phyloP scores from a whole-genome alignment of 2,888 invertebrate genomes.

The Drosophila mettleri region DNA sequence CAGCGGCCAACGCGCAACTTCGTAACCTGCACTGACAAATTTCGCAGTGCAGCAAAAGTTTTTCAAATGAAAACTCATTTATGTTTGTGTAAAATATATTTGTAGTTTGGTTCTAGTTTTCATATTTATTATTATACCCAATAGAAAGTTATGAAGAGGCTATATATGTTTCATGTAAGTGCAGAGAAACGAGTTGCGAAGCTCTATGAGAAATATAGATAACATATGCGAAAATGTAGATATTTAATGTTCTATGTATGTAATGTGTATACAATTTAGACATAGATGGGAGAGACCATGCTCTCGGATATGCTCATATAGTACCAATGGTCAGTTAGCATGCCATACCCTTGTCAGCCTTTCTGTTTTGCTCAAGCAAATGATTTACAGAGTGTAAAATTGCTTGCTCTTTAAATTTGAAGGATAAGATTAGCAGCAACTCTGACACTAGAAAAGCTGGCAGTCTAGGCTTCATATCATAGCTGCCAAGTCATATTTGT shows the following conservation, averaged over 20 bases:
- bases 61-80: constrained; percentile 48
- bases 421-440: neutral
- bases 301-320: neutral
- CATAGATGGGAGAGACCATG: neutral
- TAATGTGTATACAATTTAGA: too few relatives aligned
- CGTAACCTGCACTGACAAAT: constrained; percentile 11
- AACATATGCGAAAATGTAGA: neutral
- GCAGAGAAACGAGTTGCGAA: neutral
- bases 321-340: too few relatives aligned
- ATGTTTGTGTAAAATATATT: constrained; percentile 8
- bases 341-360: too few relatives aligned
- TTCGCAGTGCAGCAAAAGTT: constrained; percentile 31
- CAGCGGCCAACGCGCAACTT: neutral
- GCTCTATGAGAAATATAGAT: neutral
- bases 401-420: neutral
- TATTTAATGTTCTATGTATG: too few relatives aligned
- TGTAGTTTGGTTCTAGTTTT: neutral
- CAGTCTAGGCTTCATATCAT: neutral
- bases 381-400: too few relatives aligned
- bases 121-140: neutral
- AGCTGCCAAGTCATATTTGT: neutral
- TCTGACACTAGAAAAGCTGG: neutral
- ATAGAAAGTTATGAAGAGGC: neutral
- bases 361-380: too few relatives aligned
- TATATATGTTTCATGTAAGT: neutral